Base-by-base conservation (phyloP, 2,113 vertebrate species). In the Malurus alboscapulatus region DNA sequence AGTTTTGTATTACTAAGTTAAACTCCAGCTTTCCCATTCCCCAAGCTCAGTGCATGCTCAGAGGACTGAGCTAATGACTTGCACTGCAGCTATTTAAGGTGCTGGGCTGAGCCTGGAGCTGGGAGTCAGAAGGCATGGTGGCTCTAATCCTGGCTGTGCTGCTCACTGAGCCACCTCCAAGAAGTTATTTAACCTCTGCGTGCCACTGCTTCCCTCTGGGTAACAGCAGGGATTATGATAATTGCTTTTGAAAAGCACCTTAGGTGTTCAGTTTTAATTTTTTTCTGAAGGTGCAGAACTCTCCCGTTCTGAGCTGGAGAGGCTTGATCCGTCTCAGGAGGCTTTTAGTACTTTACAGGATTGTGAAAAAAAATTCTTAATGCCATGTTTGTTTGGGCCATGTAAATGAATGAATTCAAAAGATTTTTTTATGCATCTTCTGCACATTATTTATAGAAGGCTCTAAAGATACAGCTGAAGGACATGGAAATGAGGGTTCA, bases 211-310 rank as follows among this genome's bases (percentile, higher is more conserved):
- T 89, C 27, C 87, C 74, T 58, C 58, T 11, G 47, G 45, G 59
- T 87, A 86, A 53, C 32, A 10, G 44, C 19, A 72, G 65, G 84
- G 82, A 88, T 92, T 90, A 77, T 63, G 78, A 16, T 87, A 92
- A 93, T 91, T 88, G 88, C 73, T 88, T 93, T 30, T 86, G 92
- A 90, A 91, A 93, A 90, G 82, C 71, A 72, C 74, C 74, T 95
- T 85, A 78, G 91, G 77, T 94, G 65, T 62, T 65, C 11, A 32
- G 25, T 65, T 87, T 67, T 74, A 17, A 27, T 71, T 62, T 88
- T 79, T 79, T 57, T 58, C 44, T 3, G 1, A 69, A 88, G 75
- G 68, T 80, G 47, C 51, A 55, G 55, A 86, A n/a, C 30, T 65
- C 17, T 69, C 38, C 1, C 1, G 45, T 87, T 54, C 26, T 48